Evolutionary conservation across 2,113 vertebrate species (phyloP), one percentile per base, ranked within the genome.

Genomic region (Pagrus major): DNA sequence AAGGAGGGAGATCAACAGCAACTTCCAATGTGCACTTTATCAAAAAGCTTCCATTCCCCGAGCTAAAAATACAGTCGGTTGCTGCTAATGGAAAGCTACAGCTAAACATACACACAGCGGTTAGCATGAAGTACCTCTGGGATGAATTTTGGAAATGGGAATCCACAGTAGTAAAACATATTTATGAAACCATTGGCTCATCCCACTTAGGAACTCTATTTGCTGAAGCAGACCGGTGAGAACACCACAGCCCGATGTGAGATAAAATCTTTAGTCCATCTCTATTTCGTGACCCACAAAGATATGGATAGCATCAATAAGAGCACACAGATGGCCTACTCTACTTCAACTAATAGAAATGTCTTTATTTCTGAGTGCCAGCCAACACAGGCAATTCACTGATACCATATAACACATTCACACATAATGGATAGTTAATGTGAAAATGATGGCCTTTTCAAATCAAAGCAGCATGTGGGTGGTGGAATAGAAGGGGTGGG

Each of bases 401-500:
- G 55, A 76, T 42, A 68, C 47, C 16, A 23, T 67, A 71, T 27
- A 86, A 86, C 83, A 49, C 68, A 83, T 89, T 81, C 75, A 58
- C 71, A 54, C 76, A 71, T 86, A 90, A 91, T 89, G 85, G 87
- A 81, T 63, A 20, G 69, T 77, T 91, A 78, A 90, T 88, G 86
- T 66, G 85, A 78, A 91, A 91, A 90, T 87, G 59, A 92, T 89
- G 87, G 67, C 81, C 69, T 91, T 85, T 85, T 85, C 44, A 73
- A 89, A 86, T 84, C 76, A 87, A 89, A 85, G 76, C 85, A 63
- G 79, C 56, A 12, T 54, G 86, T 85, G 81, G 79, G 90, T 70
- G 88, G 83, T 42, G 10, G 65, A 79, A 81, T 12, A 23, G n/a
- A 75, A 33, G 44, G 41, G 65, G 51, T 29, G 79, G 83, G 70